Conservation (phyloP, 30 jellyfish, hydroid and myxozoan species). For the Cassiopea andromeda region DNA sequence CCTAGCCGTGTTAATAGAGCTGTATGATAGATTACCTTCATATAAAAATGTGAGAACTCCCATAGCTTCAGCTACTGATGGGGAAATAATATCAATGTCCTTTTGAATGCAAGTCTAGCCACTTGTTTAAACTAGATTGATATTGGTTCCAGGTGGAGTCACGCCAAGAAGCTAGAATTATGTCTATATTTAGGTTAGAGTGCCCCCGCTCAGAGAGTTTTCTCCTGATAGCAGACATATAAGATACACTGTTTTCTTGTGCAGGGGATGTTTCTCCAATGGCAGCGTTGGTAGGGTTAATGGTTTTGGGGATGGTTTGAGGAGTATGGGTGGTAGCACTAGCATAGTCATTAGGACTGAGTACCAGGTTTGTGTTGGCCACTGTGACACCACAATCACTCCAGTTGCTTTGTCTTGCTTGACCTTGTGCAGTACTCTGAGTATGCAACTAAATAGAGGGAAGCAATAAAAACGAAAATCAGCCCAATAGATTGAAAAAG, state of each 20-base stretch:
- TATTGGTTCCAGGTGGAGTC: background rate
- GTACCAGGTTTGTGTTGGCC: background rate
- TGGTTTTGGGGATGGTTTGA: background rate
- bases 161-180: background rate
- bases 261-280: background rate
- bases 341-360: background rate
- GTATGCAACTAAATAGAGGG: background rate
- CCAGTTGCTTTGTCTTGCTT: background rate
- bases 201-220: background rate
- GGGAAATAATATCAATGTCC: background rate
- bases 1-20: background rate
- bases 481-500: background rate
- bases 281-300: background rate
- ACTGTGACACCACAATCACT: background rate
- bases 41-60: background rate
- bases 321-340: background rate
- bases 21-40: background rate
- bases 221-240: background rate
- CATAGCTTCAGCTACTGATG: background rate
- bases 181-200: background rate
- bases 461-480: background rate
- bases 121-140: background rate
- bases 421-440: background rate
- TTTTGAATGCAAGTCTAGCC: background rate
- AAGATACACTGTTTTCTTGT: background rate